These are phyloP conservation scores for Acrocera orbiculus DNA, from an alignment of 2,888 invertebrate genomes.

Conservation along the genomic window DNA sequence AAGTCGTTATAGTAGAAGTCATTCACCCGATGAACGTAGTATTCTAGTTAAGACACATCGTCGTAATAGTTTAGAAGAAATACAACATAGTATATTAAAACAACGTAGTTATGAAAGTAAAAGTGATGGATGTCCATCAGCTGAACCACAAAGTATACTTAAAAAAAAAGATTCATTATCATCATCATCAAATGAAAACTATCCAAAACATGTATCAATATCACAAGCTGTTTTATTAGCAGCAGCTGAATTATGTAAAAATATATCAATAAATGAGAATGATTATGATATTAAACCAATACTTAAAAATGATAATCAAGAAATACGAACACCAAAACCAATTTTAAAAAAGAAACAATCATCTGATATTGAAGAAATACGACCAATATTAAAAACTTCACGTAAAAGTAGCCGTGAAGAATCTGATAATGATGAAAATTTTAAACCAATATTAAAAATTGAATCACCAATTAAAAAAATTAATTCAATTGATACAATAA, in stretches of 20 bases:
- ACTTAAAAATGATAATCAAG: slow-evolving; percentile 61
- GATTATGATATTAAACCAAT: slow-evolving; percentile 53
- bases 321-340: slow-evolving; percentile 43
- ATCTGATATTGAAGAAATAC: slow-evolving; percentile 52
- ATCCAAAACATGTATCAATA: slow-evolving; percentile 30
- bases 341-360: slow-evolving; percentile 77
- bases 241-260: slow-evolving; percentile 34
- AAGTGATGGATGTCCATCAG: slow-evolving; percentile 41
- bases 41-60: slow-evolving; percentile 29
- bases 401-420: slow-evolving; percentile 49
- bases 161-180: slow-evolving; percentile 36
- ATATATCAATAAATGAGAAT: slow-evolving; percentile 25
- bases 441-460: slow-evolving; percentile 22
- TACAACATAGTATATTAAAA: slow-evolving; percentile 56
- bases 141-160: slow-evolving; percentile 60
- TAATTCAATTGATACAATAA: no score
- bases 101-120: slow-evolving; percentile 52
- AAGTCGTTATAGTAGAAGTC: slow-evolving; percentile 30
- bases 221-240: slow-evolving; percentile 31
- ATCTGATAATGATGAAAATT: slow-evolving; percentile 16
- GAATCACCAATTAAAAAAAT: slow-evolving; percentile 22
- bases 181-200: slow-evolving; percentile 29
- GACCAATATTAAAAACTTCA: slow-evolving; percentile 60
- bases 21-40: slow-evolving; percentile 30
- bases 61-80: slow-evolving; percentile 29